Conservation (phyloP, 2,888 invertebrate species). For the Drosophila robusta region DNA sequence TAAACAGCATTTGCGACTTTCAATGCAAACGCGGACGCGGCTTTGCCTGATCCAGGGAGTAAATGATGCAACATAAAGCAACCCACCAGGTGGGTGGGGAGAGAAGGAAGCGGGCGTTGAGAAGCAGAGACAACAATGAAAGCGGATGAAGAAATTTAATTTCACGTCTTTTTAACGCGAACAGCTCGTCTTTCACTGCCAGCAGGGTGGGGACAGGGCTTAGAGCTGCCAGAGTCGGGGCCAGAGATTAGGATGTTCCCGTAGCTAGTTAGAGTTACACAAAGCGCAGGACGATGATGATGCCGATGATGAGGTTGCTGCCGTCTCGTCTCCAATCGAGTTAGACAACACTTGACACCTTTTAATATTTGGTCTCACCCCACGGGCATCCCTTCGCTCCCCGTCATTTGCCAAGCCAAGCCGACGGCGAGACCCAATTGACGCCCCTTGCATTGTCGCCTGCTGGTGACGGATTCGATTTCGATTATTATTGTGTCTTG, state of each 20-base stretch:
- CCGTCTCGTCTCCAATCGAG: slow-evolving; percentile 37
- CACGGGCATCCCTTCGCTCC: background rate
- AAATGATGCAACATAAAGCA: slow-evolving; percentile 73
- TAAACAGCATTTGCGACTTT: slow-evolving; percentile 63
- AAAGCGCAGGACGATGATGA: slow-evolving; percentile 20
- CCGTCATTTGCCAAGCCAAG: slow-evolving; percentile 85
- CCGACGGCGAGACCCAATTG: slow-evolving; percentile 48
- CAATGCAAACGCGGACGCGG: slow-evolving; percentile 48
- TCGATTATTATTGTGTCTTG: slow-evolving; percentile 73
- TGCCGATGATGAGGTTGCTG: slow-evolving; percentile 30
- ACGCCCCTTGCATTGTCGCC: slow-evolving; percentile 50
- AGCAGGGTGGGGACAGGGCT: slow-evolving; percentile 6
- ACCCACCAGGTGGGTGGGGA: slow-evolving; percentile 1
- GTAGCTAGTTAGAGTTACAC: slow-evolving; percentile 45
- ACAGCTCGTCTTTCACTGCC: slow-evolving; percentile 58
- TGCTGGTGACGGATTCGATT: slow-evolving; percentile 73
- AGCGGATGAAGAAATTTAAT: slow-evolving; percentile 82
- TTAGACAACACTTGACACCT: slow-evolving; percentile 71
- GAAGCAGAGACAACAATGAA: slow-evolving; percentile 49
- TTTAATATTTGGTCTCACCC: slow-evolving; percentile 50
- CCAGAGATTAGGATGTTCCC: slow-evolving; percentile 20
- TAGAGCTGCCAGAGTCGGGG: slow-evolving; percentile 12
- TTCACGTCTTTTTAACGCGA: slow-evolving; percentile 78
- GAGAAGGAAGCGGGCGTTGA: background rate
- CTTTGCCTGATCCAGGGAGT: slow-evolving; percentile 76